Conservation (phyloP, 2,797 vertebrate species). For the Peromyscus melanophrys region DNA sequence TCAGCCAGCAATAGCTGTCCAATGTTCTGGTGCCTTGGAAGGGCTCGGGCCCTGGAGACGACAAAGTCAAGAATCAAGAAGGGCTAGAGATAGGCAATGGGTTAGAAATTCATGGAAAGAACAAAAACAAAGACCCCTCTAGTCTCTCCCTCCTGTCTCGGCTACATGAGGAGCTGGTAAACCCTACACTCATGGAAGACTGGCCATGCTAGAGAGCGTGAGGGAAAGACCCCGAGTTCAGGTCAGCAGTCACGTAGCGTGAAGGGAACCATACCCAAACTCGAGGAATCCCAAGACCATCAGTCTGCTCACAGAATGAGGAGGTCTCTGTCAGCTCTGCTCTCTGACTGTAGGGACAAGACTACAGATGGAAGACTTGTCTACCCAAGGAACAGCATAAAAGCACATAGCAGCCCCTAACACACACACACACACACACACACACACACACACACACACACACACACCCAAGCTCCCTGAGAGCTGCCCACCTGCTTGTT, state of each 20-base stretch:
- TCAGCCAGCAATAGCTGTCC: not conserved
- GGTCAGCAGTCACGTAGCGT: not conserved
- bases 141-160: too few species aligned
- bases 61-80: not conserved
- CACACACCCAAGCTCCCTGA: not conserved
- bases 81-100: not conserved
- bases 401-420: too few species aligned
- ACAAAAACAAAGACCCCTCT: too few species aligned
- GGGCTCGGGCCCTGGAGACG: not conserved
- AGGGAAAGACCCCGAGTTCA: not conserved
- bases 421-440: not conserved
- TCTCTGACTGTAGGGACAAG: too few species aligned
- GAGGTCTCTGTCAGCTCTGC: not conserved
- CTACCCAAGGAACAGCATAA: not conserved
- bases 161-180: not conserved
- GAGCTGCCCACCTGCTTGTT: not conserved
- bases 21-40: not conserved
- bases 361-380: not conserved
- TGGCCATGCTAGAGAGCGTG: not conserved
- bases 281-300: fast-evolving
- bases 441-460: not conserved
- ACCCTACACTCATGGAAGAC: not conserved
- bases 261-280: too few species aligned
- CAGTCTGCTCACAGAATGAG: not conserved
- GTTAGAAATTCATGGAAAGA: not conserved